phyloP scores from a whole-genome alignment of 2,888 invertebrate genomes.

The Bombylius discolor region DNA sequence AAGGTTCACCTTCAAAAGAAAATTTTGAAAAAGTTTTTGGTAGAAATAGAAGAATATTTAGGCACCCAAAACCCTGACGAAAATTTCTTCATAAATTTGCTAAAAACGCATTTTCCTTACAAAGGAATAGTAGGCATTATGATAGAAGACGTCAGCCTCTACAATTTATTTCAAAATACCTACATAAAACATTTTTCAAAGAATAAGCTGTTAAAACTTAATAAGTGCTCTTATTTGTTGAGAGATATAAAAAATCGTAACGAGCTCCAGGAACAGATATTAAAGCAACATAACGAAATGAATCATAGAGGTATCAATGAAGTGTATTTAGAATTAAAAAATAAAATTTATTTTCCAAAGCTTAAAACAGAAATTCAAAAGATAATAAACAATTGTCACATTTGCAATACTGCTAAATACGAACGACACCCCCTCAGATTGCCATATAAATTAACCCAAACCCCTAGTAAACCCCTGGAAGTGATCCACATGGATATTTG shows the following conservation, averaged over 20 bases:
- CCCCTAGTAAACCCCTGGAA: not conserved
- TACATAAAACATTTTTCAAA: not conserved
- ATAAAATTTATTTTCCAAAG: slow-evolving; percentile 2
- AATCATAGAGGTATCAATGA: slow-evolving; percentile 7
- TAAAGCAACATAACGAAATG: slow-evolving; percentile 1
- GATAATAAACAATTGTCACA: slow-evolving; percentile 7
- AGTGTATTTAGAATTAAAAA: slow-evolving; percentile 2
- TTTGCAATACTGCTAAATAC: slow-evolving; percentile 6
- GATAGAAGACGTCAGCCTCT: too few species aligned
- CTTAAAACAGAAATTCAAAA: slow-evolving; percentile 2
- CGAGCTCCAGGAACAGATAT: not conserved
- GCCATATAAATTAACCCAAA: slow-evolving; percentile 5
- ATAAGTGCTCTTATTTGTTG: not conserved
- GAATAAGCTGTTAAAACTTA: not conserved
- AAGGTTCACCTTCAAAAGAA: not conserved
- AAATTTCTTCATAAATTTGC: too few species aligned
- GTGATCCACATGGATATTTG: slow-evolving; percentile 5
- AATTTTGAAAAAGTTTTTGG: too few species aligned
- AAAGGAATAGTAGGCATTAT: too few species aligned
- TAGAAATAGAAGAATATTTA: too few species aligned
- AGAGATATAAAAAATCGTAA: not conserved
- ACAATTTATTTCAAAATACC: not conserved
- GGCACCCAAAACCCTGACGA: too few species aligned
- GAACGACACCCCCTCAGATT: slow-evolving; percentile 1
- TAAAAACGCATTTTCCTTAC: too few species aligned